Conservation (phyloP, 2,888 invertebrate genomes). For the Mylabris sibirica region DNA sequence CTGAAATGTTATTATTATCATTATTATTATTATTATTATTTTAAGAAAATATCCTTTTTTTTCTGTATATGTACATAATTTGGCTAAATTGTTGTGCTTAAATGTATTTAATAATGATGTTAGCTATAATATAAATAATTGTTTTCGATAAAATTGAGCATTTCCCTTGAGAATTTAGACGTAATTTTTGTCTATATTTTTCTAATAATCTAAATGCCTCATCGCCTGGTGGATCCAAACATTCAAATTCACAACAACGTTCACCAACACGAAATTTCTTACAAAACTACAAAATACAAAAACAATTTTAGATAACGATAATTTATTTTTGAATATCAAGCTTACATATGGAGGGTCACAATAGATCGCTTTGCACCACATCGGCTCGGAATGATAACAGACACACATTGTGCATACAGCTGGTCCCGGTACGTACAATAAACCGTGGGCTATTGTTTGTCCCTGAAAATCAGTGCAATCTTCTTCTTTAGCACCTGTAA, state of each 20-base stretch:
- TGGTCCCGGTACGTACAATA: slow-evolving; percentile 84
- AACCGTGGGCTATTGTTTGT: slow-evolving; percentile 77
- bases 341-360: slow-evolving; percentile 87
- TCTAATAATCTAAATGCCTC: slow-evolving; percentile 59
- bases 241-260: slow-evolving; percentile 89
- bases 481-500: slow-evolving; percentile 74
- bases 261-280: slow-evolving; percentile 84
- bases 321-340: slow-evolving; percentile 39
- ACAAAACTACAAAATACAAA: slow-evolving; percentile 71
- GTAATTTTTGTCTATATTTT: slow-evolving; percentile 49
- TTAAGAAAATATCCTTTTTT: background rate
- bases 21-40: background rate
- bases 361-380: slow-evolving; percentile 88
- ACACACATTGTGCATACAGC: slow-evolving; percentile 86
- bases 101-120: slow-evolving; percentile 8
- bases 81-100: background rate
- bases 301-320: slow-evolving; percentile 15
- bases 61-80: background rate
- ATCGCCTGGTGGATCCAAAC: slow-evolving; percentile 79
- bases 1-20: background rate
- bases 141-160: slow-evolving; percentile 19
- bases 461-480: slow-evolving; percentile 87
- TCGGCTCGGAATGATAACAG: slow-evolving; percentile 84
- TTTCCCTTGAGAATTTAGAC: slow-evolving; percentile 31
- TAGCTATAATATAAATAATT: slow-evolving; percentile 19